Evolutionary conservation across 1,140 invertebrate species (phyloP), one percentile per base, ranked within the genome.

Genomic region (Drosophila teissieri): DNA sequence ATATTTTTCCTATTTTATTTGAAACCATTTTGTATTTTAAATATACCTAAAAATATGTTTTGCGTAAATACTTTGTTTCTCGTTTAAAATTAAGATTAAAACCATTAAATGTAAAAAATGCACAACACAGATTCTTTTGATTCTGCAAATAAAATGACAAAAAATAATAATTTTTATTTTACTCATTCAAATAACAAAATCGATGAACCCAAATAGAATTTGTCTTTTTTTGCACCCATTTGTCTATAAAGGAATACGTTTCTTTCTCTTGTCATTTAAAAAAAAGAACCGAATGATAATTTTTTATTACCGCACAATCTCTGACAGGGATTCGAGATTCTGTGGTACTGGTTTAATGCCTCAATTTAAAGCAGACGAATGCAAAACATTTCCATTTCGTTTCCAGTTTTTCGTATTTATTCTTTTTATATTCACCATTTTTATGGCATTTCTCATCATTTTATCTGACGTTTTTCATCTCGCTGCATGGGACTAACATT

Each of bases 361-460:
- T 72, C 65, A 70, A 72, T 72, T 72, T 70, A 49, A 70, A 45
- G 67, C 67, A 70, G 64, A 55, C 68, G 65, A 72, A 76, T 77
- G 81, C 81, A 61, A 86, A 83, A 80, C 34, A 65, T 70, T 67
- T 75, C 58, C 73, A 42, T 70, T 70, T 70, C 36, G 60, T 56
- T 73, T 67, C 54, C 52, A 55, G 44, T 56, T 80, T 76, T 80
- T 75, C 48, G 39, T 70, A 52, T 62, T 61, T 52, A 45, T 10
- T 44, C 44, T 40, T 55, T 79, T 69, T 61, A 39, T 49, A 51
- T 78, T 54, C 56, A 63, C 39, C 36, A 65, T 78, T 86, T 86
- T 82, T 76, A 62, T 78, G 76, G 88, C 80, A 83, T 80, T 89
- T 89, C 78, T 64, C 84, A 89, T 83, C 79, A 89, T 79, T 89